Evolutionary conservation across 2,888 invertebrate species (phyloP).

Genomic region (Caradrina clavipalpis): DNA sequence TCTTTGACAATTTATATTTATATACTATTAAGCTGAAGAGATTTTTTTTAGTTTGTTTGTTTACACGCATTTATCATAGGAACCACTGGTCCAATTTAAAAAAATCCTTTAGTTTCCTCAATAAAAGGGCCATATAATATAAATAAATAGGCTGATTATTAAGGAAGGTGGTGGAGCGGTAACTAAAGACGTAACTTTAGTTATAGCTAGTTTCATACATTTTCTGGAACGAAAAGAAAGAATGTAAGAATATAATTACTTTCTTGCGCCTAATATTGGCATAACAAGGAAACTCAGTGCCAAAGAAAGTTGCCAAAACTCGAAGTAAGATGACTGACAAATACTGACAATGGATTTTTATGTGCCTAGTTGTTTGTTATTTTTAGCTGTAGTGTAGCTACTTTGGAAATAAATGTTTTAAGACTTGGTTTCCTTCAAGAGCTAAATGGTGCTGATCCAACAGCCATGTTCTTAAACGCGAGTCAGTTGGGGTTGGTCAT

Average conservation of each 20-base stretch:
- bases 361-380: constrained; percentile 10
- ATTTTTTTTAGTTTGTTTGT: no score
- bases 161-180: no score
- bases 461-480: no score
- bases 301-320: constrained; percentile 60
- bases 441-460: no score
- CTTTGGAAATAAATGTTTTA: background rate
- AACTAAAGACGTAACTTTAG: no score
- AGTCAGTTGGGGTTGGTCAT: no score
- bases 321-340: constrained; percentile 42
- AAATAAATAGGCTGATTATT: no score
- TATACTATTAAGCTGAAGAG: no score
- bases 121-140: no score
- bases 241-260: background rate
- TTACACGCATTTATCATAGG: no score
- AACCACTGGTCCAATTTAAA: no score
- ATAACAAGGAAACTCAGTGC: constrained; percentile 24
- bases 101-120: no score
- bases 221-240: background rate
- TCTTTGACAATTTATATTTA: background rate
- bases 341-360: constrained; percentile 31
- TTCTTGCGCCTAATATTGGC: constrained; percentile 18
- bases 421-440: background rate
- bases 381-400: constrained; percentile 6
- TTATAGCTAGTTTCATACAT: background rate